Conservation (phyloP, 1,140 invertebrate genomes). For the Philopotamus ludificatus region DNA sequence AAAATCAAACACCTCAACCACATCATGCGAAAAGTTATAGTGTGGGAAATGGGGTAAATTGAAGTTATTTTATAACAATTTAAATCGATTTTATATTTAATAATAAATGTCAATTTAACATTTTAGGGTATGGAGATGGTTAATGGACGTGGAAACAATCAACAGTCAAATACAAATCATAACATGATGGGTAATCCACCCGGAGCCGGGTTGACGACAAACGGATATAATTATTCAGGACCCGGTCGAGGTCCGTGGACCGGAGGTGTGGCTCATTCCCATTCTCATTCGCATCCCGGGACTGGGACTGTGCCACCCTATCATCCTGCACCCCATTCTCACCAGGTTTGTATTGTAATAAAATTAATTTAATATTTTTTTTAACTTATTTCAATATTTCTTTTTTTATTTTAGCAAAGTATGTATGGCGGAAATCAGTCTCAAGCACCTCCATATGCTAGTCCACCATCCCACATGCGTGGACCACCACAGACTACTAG, state of each 20-base stretch:
- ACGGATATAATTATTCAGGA: constrained; percentile 27
- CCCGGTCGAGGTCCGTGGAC: constrained; percentile 33
- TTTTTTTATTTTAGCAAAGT: constrained; percentile 44
- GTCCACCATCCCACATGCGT: constrained; percentile 45
- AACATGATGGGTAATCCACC: constrained; percentile 17
- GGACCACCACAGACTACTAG: constrained; percentile 48
- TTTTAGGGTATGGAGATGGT: constrained; percentile 33
- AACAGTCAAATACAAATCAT: constrained; percentile 6
- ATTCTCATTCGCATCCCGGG: constrained; percentile 58
- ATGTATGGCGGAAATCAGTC: constrained; percentile 51
- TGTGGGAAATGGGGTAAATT: constrained; percentile 56
- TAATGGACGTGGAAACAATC: constrained; percentile 20
- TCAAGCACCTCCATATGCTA: constrained; percentile 52
- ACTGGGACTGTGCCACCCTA: constrained; percentile 49
- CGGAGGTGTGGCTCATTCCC: constrained; percentile 51
- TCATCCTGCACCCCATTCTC: constrained; percentile 53
- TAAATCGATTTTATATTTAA: not conserved
- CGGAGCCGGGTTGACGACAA: constrained; percentile 40
- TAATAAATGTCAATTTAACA: not conserved
- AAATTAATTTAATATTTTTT: not conserved
- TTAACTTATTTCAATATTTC: not conserved
- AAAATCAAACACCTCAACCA: constrained; percentile 43
- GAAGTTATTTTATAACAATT: not conserved
- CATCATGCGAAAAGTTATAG: constrained; percentile 53
- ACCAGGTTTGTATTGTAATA: constrained; percentile 39